These are phyloP conservation scores for Ophiothrix spiculata DNA, from an alignment of 35 echinoderm and acorn worm species.

Conservation along the genomic window DNA sequence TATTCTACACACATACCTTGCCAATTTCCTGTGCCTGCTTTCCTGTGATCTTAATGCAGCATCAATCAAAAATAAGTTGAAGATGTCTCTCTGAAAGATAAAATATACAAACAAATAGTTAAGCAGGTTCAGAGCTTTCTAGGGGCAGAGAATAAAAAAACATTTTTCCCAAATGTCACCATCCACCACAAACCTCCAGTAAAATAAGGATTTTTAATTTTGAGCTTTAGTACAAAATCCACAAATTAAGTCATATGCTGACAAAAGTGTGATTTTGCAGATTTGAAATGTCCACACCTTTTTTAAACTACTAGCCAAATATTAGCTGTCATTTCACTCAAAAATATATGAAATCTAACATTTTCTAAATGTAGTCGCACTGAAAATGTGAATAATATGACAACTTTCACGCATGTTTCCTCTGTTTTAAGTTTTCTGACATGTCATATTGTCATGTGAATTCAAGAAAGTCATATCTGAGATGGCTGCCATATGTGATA, in stretches of 20 bases:
- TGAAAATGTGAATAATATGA: too few species aligned
- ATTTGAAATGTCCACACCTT: too few species aligned
- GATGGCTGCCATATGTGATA: too few species aligned
- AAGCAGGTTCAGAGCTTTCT: not conserved
- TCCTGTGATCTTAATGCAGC: not conserved
- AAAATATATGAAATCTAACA: too few species aligned
- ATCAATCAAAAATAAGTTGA: not conserved
- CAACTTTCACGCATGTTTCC: too few species aligned
- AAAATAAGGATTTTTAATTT: not conserved
- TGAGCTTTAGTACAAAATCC: not conserved
- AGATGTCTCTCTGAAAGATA: not conserved
- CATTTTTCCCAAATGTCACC: not conserved
- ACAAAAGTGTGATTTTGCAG: too few species aligned
- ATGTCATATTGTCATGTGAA: too few species aligned
- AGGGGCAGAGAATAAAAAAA: not conserved
- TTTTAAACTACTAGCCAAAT: too few species aligned
- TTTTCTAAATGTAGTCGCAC: too few species aligned
- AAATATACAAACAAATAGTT: not conserved
- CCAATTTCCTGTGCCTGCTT: not conserved
- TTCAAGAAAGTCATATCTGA: too few species aligned
- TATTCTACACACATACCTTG: conserved; percentile 4
- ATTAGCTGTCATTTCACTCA: too few species aligned
- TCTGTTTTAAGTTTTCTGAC: too few species aligned
- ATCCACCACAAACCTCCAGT: not conserved
- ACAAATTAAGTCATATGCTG: not conserved